Conservation (phyloP, 2,888 invertebrate species). For the Catocala sponsa region DNA sequence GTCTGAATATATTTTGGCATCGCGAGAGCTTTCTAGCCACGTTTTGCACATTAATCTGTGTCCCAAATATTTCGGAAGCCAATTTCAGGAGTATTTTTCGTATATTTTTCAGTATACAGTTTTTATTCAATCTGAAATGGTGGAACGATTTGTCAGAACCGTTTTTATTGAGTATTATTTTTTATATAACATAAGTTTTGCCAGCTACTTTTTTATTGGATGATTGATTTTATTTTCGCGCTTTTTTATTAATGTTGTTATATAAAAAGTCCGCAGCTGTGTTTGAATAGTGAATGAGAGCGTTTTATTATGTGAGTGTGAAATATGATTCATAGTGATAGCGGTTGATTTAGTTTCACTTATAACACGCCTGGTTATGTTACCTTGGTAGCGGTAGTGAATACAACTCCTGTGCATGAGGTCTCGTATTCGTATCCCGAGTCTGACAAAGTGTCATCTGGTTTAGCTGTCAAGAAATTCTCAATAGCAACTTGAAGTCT, state of each 20-base stretch:
- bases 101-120: conserved; percentile 5
- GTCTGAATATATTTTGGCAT: conserved; percentile 22
- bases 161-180: conserved; percentile 24
- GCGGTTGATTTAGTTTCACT: background rate
- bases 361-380: no score
- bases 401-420: no score
- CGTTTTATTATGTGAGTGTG: no score
- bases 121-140: conserved; percentile 21
- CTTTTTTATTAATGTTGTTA: conserved; percentile 3
- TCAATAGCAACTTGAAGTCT: no score
- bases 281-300: background rate
- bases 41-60: conserved; percentile 35
- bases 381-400: no score
- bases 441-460: no score
- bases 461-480: no score
- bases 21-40: conserved; percentile 26
- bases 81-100: conserved; percentile 17
- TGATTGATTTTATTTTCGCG: conserved; percentile 1
- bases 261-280: background rate
- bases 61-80: conserved; percentile 7
- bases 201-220: conserved; percentile 18
- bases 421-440: no score
- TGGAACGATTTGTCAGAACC: conserved; percentile 20
- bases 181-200: conserved; percentile 19
- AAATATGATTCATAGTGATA: background rate